phyloP scores from a whole-genome alignment of 2,797 vertebrate genomes.

The Sebastes variabilis region DNA sequence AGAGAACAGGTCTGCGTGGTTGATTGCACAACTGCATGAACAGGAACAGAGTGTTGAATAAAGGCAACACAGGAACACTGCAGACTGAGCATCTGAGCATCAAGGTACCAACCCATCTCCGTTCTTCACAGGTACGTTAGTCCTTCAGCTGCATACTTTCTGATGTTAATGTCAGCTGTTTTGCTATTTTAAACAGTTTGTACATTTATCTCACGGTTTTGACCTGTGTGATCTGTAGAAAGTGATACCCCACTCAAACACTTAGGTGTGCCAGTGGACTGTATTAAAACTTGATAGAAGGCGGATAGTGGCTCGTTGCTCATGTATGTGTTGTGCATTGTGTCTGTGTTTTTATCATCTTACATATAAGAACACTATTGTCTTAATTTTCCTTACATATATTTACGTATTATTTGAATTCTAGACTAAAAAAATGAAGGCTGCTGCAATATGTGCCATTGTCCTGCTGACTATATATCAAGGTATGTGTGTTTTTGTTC shows the following conservation, averaged over 20 bases:
- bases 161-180: rapidly evolving
- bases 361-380: background rate
- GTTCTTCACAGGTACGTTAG: background rate
- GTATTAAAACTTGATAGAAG: background rate
- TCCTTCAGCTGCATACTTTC: background rate
- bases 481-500: conserved; percentile 11
- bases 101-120: background rate
- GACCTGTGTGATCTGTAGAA: background rate
- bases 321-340: background rate
- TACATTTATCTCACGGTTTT: background rate
- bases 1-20: too few species aligned
- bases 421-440: conserved; percentile 15
- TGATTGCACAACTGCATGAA: background rate
- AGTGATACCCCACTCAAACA: too few species aligned
- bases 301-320: background rate
- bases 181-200: background rate
- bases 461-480: conserved; percentile 22
- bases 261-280: too few species aligned
- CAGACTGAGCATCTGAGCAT: background rate
- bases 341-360: background rate
- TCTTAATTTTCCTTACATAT: background rate
- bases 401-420: background rate
- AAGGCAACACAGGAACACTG: background rate
- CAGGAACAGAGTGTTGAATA: background rate
- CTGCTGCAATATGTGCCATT: background rate